Evolutionary conservation across 1,140 invertebrate genomes (phyloP).

Genomic region (Neelides sp.): DNA sequence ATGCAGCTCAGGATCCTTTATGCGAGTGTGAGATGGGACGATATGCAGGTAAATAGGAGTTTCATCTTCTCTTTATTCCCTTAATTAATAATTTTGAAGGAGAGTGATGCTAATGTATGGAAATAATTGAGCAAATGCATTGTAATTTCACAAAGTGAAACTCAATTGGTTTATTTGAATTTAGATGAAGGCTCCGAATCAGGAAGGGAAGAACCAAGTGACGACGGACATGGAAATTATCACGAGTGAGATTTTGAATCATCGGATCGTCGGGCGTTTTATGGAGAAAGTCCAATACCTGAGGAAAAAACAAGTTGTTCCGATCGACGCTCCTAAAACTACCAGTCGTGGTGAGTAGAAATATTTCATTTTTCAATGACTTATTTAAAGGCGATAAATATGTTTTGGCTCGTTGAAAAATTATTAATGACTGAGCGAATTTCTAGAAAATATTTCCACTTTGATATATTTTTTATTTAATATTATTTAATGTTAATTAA

Average conservation of each 20-base stretch:
- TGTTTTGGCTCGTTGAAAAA: too few relatives aligned
- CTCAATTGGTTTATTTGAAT: conserved; percentile 1
- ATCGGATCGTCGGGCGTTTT: conserved; percentile 75
- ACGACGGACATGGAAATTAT: conserved; percentile 94
- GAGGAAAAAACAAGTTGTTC: conserved; percentile 84
- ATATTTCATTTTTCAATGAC: conserved; percentile 2
- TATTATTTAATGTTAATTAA: neutral
- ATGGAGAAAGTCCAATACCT: conserved; percentile 81
- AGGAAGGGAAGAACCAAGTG: conserved; percentile 85
- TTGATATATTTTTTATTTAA: neutral
- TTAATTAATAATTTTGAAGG: neutral
- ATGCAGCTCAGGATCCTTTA: conserved; percentile 84
- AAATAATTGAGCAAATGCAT: neutral
- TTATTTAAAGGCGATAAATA: neutral
- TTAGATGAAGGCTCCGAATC: conserved; percentile 57
- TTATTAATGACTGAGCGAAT: too few relatives aligned
- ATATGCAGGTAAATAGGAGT: conserved; percentile 51
- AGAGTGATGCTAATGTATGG: neutral
- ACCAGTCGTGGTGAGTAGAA: conserved; percentile 53
- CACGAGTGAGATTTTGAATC: conserved; percentile 79
- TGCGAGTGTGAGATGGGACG: conserved; percentile 89
- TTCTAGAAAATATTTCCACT: neutral
- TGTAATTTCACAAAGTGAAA: neutral
- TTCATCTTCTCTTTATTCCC: neutral
- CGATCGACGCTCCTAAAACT: conserved; percentile 82